Conservation (phyloP, 92 coral and sea anemone genomes). For the Pocillopora meandrina region DNA sequence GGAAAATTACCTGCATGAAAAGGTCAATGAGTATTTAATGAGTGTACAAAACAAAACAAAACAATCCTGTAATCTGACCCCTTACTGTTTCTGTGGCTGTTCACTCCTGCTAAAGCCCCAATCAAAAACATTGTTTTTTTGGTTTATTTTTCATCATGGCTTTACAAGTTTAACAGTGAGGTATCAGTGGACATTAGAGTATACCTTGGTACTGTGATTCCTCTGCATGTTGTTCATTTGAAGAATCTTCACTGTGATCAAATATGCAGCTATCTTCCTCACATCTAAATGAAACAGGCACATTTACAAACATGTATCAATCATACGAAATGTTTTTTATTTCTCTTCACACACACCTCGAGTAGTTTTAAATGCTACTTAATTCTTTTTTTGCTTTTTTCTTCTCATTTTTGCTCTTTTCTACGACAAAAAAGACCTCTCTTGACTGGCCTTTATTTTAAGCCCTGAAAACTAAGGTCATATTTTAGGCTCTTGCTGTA, state of each 20-base stretch:
- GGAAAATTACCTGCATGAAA: neutral
- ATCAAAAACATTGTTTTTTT: too few relatives aligned
- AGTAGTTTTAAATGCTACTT: too few relatives aligned
- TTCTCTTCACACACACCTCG: neutral
- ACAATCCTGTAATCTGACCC: too few relatives aligned
- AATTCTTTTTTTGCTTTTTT: too few relatives aligned
- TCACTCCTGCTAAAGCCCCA: too few relatives aligned
- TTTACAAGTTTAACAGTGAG: neutral
- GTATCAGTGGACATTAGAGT: neutral
- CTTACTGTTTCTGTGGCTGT: too few relatives aligned
- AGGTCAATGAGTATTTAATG: neutral
- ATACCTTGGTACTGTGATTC: constrained; percentile 35
- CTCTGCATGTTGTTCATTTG: constrained; percentile 12
- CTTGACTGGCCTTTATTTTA: too few relatives aligned
- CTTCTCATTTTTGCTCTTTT: too few relatives aligned
- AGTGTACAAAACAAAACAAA: neutral
- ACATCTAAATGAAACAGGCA: constrained; percentile 52
- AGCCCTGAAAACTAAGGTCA: too few relatives aligned
- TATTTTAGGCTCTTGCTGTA: neutral
- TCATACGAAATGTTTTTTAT: neutral
- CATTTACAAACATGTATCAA: neutral
- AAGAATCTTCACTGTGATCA: constrained; percentile 63
- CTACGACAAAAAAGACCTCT: too few relatives aligned
- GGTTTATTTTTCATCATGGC: neutral
- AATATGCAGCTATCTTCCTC: constrained; percentile 52